phyloP scores from a whole-genome alignment of 2,888 invertebrate species.

The Eupithecia insigniata region DNA sequence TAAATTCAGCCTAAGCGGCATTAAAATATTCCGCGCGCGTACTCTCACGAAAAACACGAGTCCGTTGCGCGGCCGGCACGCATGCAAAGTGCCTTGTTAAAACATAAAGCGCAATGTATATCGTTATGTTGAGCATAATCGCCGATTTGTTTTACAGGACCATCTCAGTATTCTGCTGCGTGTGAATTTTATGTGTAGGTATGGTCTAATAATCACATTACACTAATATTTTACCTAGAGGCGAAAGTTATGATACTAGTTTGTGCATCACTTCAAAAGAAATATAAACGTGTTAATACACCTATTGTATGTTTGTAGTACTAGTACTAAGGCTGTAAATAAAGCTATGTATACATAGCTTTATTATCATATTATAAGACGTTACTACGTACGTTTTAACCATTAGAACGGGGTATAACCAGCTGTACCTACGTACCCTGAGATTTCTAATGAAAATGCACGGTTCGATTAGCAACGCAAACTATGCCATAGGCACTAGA shows the following conservation, averaged over 20 bases:
- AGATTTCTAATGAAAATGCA: slow-evolving; percentile 3
- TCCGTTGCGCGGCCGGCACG: slow-evolving; percentile 43
- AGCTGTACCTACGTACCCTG: not conserved
- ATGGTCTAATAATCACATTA: not conserved
- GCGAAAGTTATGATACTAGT: not conserved
- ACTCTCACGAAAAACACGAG: slow-evolving; percentile 53
- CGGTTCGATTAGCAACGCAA: slow-evolving; percentile 2
- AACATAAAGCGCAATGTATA: slow-evolving; percentile 40
- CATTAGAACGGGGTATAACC: not conserved
- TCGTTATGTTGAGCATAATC: slow-evolving; percentile 34
- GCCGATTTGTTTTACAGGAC: slow-evolving; percentile 24
- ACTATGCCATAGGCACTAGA: not conserved
- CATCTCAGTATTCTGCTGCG: not conserved
- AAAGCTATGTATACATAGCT: too few species aligned
- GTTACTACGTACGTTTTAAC: too few species aligned
- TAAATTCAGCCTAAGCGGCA: slow-evolving; percentile 42
- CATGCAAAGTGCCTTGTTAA: slow-evolving; percentile 50
- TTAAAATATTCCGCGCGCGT: slow-evolving; percentile 57
- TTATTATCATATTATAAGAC: too few species aligned
- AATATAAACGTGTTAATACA: too few species aligned
- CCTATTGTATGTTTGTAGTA: not conserved
- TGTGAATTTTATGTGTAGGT: not conserved
- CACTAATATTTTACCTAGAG: not conserved
- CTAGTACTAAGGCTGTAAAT: too few species aligned
- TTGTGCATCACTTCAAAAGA: not conserved